Evolutionary conservation across 2,888 invertebrate genomes (phyloP).

Genomic region (Drosophila colorata): DNA sequence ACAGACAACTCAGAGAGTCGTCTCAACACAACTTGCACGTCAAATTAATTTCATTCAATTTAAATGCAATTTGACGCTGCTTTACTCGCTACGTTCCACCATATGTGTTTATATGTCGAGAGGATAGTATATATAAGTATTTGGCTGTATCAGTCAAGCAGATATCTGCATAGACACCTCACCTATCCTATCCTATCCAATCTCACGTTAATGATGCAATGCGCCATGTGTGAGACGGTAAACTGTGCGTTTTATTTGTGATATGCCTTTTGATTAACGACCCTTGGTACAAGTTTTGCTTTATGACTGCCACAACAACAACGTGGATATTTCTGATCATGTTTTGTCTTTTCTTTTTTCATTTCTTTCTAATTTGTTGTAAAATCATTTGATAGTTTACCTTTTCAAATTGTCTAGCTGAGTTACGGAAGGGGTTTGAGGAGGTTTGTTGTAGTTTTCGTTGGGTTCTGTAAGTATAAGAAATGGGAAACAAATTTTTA

Average conservation of each 20-base stretch:
- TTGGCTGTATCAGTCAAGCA: constrained; percentile 44
- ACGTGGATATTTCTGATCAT: constrained; percentile 12
- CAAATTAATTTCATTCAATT: constrained; percentile 80
- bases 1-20: constrained; percentile 24
- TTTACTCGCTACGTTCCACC: constrained; percentile 52
- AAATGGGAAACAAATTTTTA: neutral
- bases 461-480: constrained; percentile 63
- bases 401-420: constrained; percentile 49
- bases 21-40: constrained; percentile 71
- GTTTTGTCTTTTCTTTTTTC: neutral
- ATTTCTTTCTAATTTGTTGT: neutral
- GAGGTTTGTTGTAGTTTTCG: constrained; percentile 46
- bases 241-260: constrained; percentile 71
- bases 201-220: constrained; percentile 68
- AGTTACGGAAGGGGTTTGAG: constrained; percentile 30
- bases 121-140: constrained; percentile 5
- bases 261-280: constrained; percentile 73
- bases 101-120: neutral
- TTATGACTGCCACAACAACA: constrained; percentile 31
- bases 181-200: constrained; percentile 14
- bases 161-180: constrained; percentile 46
- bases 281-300: constrained; percentile 58
- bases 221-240: constrained; percentile 63
- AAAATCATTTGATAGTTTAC: constrained; percentile 37
- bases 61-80: constrained; percentile 79